Evolutionary conservation across 2,113 vertebrate genomes (phyloP).

Genomic region (Cyphomyrus plagiostoma): DNA sequence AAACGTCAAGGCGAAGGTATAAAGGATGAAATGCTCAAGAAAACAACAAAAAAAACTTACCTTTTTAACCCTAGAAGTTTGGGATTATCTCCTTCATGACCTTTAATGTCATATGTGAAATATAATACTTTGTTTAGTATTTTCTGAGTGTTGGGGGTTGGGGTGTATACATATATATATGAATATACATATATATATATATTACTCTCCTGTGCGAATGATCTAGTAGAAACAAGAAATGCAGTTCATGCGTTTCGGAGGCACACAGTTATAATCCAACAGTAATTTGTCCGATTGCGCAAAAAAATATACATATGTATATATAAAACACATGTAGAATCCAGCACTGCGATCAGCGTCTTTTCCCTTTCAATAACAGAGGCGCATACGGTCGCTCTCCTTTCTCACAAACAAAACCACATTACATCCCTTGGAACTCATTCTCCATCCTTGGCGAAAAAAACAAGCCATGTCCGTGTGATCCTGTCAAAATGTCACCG

Average conservation of each 20-base stretch:
- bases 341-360: constrained; percentile 7
- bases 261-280: constrained; percentile 20
- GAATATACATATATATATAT: neutral
- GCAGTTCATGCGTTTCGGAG: constrained; percentile 15
- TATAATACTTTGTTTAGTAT: constrained; percentile 37
- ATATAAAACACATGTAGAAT: constrained; percentile 15
- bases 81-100: constrained; percentile 70
- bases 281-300: neutral
- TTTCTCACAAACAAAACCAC: neutral
- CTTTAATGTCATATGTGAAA: constrained; percentile 45
- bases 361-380: constrained; percentile 17
- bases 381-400: constrained; percentile 29
- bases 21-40: constrained; percentile 32
- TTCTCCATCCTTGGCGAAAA: constrained; percentile 12
- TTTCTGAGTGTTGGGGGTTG: constrained; percentile 31
- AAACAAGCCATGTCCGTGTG: constrained; percentile 8
- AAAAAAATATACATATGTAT: constrained; percentile 1
- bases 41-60: constrained; percentile 12
- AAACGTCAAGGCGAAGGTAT: constrained; percentile 22
- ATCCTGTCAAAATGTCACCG: constrained; percentile 14
- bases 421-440: constrained; percentile 17
- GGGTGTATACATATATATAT: constrained; percentile 18
- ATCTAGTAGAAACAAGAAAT: constrained; percentile 17
- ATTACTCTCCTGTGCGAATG: constrained; percentile 28
- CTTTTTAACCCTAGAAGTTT: constrained; percentile 66